A percentile compares a stretch with the other conserved stretches of the same genome.
Evolutionary conservation across 1,140 invertebrate genomes (phyloP).

Genomic region (Gonatopus flavifemur): DNA sequence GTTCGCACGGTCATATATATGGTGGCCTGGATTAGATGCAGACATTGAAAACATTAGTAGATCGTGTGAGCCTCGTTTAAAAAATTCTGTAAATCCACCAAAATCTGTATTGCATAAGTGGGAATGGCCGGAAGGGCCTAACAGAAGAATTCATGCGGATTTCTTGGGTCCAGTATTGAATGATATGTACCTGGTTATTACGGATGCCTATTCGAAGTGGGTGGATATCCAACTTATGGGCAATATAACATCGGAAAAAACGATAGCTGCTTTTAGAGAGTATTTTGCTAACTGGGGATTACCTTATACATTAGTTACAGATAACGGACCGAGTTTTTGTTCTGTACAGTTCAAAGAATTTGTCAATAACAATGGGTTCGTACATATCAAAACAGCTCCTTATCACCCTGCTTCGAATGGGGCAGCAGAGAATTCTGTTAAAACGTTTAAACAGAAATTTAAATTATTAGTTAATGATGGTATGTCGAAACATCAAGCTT

Average conservation of each 20-base stretch:
- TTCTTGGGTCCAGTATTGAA: constrained; percentile 39
- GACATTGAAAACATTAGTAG: constrained; percentile 31
- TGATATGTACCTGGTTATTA: constrained; percentile 41
- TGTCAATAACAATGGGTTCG: constrained; percentile 15
- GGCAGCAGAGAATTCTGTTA: constrained; percentile 28
- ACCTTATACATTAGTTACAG: constrained; percentile 13
- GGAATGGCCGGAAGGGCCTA: constrained; percentile 4
- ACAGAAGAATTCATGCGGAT: constrained; percentile 39
- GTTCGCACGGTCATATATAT: constrained; percentile 35
- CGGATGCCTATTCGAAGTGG: constrained; percentile 54
- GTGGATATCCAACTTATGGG: constrained; percentile 4
- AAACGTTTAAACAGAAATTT: constrained; percentile 25
- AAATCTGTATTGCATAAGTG: constrained; percentile 24
- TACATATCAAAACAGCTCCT: constrained; percentile 10
- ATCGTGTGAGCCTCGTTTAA: neutral
- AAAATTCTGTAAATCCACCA: neutral
- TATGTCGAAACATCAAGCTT: too few relatives aligned
- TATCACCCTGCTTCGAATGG: too few relatives aligned
- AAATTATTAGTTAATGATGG: neutral
- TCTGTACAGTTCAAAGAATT: constrained; percentile 20
- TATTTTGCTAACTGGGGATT: constrained; percentile 18
- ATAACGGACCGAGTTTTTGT: constrained; percentile 17
- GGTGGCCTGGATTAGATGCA: constrained; percentile 40
- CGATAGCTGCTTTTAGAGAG: constrained; percentile 17
- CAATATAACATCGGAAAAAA: neutral